These are phyloP conservation scores for Speoplatyrhinus poulsoni DNA, from an alignment of 2,113 vertebrate genomes.

Conservation along the genomic window DNA sequence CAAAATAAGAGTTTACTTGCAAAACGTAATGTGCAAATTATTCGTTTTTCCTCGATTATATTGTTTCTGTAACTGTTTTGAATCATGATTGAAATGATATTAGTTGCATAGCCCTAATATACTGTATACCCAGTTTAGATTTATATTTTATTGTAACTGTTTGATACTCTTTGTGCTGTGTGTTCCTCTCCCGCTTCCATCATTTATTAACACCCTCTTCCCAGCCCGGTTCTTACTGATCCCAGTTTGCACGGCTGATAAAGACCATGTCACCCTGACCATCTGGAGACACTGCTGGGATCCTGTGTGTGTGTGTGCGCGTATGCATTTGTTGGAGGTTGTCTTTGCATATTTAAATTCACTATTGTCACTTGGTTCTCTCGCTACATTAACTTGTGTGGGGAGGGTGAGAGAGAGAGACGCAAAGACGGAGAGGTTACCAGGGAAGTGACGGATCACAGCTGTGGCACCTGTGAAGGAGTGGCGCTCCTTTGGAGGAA, in stretches of 20 bases:
- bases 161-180: conserved; percentile 20
- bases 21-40: too few species aligned
- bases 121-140: too few species aligned
- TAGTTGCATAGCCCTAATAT: too few species aligned
- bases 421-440: neutral
- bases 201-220: conserved; percentile 45
- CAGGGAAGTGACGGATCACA: neutral
- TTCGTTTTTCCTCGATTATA: too few species aligned
- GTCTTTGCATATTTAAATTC: too few species aligned
- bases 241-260: conserved; percentile 59
- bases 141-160: neutral
- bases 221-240: conserved; percentile 61
- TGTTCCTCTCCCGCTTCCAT: conserved; percentile 4
- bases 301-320: conserved; percentile 11
- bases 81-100: too few species aligned
- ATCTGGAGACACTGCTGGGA: conserved; percentile 65
- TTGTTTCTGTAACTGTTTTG: too few species aligned
- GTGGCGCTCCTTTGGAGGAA: neutral
- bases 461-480: neutral
- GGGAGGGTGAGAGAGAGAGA: conserved; percentile 8
- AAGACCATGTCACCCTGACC: conserved; percentile 61
- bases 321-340: neutral
- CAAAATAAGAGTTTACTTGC: too few species aligned
- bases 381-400: too few species aligned
- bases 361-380: too few species aligned